Evolutionary conservation across 2,797 vertebrate genomes (phyloP).

Genomic region (Champsocephalus gunnari): DNA sequence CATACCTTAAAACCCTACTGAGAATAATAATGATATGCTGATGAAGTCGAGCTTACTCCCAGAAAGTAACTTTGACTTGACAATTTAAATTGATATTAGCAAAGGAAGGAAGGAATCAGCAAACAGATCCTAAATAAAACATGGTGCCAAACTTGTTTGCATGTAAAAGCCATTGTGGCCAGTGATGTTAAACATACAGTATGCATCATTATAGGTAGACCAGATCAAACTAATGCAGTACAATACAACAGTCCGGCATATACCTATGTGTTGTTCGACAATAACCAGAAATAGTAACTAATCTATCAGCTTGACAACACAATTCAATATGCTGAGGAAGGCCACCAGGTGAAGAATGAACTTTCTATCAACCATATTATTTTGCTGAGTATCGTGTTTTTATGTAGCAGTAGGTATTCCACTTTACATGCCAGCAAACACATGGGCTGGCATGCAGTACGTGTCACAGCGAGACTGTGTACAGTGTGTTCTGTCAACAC

Average conservation of each 20-base stretch:
- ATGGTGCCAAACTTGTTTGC: no score
- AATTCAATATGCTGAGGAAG: neutral
- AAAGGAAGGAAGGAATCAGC: no score
- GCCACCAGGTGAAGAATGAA: neutral
- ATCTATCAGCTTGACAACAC: neutral
- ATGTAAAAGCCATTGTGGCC: no score
- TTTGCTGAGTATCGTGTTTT: neutral
- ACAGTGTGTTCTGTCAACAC: slow-evolving; percentile 29
- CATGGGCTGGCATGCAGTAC: slow-evolving; percentile 2
- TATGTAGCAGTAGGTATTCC: neutral
- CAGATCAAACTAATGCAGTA: neutral
- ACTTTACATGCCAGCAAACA: slow-evolving; percentile 28
- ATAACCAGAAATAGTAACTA: no score
- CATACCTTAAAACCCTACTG: no score
- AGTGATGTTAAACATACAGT: neutral
- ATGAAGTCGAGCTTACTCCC: no score
- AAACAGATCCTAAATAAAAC: no score
- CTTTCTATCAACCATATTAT: neutral
- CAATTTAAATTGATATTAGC: no score
- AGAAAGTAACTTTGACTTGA: no score
- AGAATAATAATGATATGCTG: no score
- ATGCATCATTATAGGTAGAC: neutral
- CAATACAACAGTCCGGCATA: neutral
- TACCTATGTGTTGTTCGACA: no score
- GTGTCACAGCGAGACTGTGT: slow-evolving; percentile 16